phyloP scores from a whole-genome alignment of 2,113 vertebrate species.

The Guaruba guarouba region DNA sequence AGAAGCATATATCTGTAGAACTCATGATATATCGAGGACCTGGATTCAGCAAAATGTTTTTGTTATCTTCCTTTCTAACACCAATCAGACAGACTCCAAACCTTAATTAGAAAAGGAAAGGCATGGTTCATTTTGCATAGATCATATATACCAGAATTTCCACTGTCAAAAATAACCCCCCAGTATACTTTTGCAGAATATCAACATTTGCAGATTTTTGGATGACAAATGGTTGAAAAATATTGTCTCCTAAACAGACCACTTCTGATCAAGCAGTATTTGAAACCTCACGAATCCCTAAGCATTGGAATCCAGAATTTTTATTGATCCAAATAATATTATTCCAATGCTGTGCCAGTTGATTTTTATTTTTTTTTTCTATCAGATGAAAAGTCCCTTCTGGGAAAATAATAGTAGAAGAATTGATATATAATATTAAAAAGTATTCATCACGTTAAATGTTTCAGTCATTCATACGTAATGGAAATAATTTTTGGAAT shows the following conservation, averaged over 20 bases:
- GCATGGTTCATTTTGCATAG: slow-evolving; percentile 45
- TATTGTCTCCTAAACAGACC: background rate
- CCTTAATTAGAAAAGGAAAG: slow-evolving; percentile 76
- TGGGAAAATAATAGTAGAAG: background rate
- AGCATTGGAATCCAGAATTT: background rate
- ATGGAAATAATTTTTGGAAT: background rate
- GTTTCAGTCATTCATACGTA: background rate
- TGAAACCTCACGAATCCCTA: background rate
- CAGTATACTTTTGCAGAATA: background rate
- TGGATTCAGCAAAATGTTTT: slow-evolving; percentile 95
- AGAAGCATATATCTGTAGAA: slow-evolving; percentile 89
- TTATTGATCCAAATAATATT: background rate
- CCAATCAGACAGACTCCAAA: slow-evolving; percentile 96
- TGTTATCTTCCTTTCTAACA: slow-evolving; percentile 92
- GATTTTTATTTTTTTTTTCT: background rate
- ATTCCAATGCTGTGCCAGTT: background rate
- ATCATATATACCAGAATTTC: background rate
- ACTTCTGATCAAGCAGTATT: background rate
- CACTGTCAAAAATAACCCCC: background rate
- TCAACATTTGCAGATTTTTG: background rate
- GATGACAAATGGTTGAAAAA: background rate
- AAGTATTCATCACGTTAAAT: background rate
- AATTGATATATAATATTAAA: background rate
- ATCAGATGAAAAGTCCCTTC: background rate
- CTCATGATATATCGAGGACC: slow-evolving; percentile 93